Percentiles rank a stretch among this genome's conserved stretches.
Evolutionary conservation across 2,113 vertebrate species (phyloP).

Genomic region (Gasterosteus aculeatus): DNA sequence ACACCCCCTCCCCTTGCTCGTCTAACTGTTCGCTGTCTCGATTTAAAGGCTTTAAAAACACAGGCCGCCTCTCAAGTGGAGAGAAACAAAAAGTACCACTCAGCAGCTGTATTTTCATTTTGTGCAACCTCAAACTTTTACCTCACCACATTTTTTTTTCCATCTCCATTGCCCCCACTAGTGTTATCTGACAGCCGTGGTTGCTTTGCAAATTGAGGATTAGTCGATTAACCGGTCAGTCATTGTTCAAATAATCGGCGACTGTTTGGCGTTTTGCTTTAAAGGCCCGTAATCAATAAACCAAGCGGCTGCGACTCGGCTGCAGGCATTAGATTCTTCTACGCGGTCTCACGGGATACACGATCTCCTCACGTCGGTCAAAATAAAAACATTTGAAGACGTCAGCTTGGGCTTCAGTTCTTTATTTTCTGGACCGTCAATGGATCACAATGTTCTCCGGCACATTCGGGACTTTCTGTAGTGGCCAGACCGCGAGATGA

Average conservation of each 20-base stretch:
- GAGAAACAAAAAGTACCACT: not conserved
- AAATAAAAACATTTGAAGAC: not conserved
- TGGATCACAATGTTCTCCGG: not conserved
- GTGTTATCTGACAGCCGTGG: not conserved
- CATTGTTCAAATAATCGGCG: not conserved
- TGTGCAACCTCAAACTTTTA: not conserved
- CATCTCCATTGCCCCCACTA: too few relatives aligned
- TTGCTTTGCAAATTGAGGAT: not conserved
- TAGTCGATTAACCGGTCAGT: not conserved
- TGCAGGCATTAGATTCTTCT: not conserved
- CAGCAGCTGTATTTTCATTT: not conserved
- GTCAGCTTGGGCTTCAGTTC: not conserved
- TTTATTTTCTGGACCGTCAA: too few relatives aligned
- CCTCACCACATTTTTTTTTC: not conserved
- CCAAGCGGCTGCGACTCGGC: too few relatives aligned
- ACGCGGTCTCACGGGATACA: not conserved
- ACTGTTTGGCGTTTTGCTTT: too few relatives aligned
- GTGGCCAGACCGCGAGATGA: too few relatives aligned
- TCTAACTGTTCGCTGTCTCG: not conserved
- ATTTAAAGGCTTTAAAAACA: constrained; percentile 7
- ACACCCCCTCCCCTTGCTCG: constrained; percentile 2
- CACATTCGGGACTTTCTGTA: not conserved
- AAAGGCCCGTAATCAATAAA: too few relatives aligned
- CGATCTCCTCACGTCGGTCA: not conserved
- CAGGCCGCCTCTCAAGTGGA: too few relatives aligned